Base-by-base conservation (phyloP, 2,113 vertebrate genomes). In the Brienomyrus brachyistius region DNA sequence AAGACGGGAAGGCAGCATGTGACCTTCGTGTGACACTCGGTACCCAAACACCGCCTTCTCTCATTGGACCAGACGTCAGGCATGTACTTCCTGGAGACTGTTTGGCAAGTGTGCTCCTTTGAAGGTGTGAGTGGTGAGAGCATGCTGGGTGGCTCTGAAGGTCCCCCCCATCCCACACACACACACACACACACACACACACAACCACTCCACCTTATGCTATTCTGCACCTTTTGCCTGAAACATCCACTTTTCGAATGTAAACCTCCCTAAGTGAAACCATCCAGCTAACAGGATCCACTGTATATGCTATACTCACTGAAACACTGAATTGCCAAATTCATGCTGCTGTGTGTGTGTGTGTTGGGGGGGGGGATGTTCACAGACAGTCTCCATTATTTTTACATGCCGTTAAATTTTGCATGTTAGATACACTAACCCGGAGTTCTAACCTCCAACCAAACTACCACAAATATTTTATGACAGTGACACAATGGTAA, bases 381-480 rank as follows among this genome's bases (percentile, higher is more conserved):
- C 74, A 43, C 74, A 77, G 74, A 77, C 82, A 48, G 82, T 1
- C 11, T 15, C 85, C 48, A 87, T 87, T 52, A 87, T 35, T 87
- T 54, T 87, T 87, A 87, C 85, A 87, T 86, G 84, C 6, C 84
- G 51, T 17, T 87, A 87, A 87, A 87, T 87, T 56, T 87, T 87
- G 51, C 13, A 87, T 87, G 85, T 15, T 48, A 87, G 85, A 87
- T 87, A 87, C n/a, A 3, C 51, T 87, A 40, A 87, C 50, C 85
- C 85, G 27, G 27, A 21, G 50, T 87, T 13, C 50, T 87, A 54
- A 52, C 51, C 85, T 87, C 50, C 51, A 31, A 56, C 85, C 85
- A 87, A 51, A n/a, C 6, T 19, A 54, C n/a, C 85, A 87, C 85
- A 87, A 87, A 87, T 87, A 87, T 87, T 87, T 87, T 48, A 87